A percentile compares a stretch with the other conserved stretches of the same genome.
Evolutionary conservation across 2,113 vertebrate genomes (phyloP).

Genomic region (Acanthisitta chloris): DNA sequence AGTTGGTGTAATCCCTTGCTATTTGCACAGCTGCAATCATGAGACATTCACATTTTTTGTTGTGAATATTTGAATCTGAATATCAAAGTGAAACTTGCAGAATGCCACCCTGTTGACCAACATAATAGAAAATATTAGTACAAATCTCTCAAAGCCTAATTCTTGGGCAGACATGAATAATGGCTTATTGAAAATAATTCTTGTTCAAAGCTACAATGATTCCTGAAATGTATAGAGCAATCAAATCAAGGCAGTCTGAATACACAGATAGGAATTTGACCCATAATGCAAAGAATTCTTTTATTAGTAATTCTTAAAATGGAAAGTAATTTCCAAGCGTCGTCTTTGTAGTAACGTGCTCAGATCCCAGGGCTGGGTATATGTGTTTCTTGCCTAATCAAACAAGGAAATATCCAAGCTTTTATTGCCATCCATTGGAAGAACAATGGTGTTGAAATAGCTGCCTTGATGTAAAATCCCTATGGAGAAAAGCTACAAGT

Average conservation of each 20-base stretch:
- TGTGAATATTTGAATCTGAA: slow-evolving; percentile 61
- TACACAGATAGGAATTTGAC: background rate
- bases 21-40: slow-evolving; percentile 64
- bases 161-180: slow-evolving; percentile 37
- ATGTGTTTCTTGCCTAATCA: background rate
- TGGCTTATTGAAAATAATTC: slow-evolving; percentile 41
- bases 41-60: slow-evolving; percentile 63
- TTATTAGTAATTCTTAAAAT: slow-evolving; percentile 18
- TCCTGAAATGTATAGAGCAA: slow-evolving; percentile 50
- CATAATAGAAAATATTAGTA: slow-evolving; percentile 65
- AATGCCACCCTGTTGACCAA: slow-evolving; percentile 60
- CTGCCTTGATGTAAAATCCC: background rate
- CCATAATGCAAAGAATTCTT: slow-evolving; percentile 16
- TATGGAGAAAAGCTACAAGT: background rate
- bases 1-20: slow-evolving; percentile 47
- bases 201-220: slow-evolving; percentile 38
- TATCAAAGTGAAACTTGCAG: slow-evolving; percentile 49
- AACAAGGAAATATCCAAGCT: background rate
- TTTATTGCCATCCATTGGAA: background rate
- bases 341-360: background rate
- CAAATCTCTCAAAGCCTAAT: slow-evolving; percentile 49
- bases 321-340: background rate
- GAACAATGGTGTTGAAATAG: slow-evolving; percentile 16
- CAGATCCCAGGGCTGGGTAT: background rate
- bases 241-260: slow-evolving; percentile 20